phyloP scores from a whole-genome alignment of 2,888 invertebrate species.

The Horisme vitalbata region DNA sequence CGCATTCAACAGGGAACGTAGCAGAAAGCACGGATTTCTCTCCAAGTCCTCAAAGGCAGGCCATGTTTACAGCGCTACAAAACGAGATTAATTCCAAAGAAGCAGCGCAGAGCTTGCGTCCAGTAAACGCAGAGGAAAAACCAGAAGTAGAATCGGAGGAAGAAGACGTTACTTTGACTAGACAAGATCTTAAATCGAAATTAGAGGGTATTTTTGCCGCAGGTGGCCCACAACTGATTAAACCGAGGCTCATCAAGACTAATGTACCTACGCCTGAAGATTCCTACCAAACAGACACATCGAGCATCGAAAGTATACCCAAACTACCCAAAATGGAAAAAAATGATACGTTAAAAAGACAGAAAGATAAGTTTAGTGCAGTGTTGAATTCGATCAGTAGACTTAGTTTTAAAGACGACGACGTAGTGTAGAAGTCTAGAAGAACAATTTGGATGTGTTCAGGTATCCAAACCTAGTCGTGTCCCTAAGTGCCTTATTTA shows the following conservation, averaged over 20 bases:
- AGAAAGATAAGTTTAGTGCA: conserved; percentile 67
- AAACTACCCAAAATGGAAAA: conserved; percentile 68
- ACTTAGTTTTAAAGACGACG: conserved; percentile 66
- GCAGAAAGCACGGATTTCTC: conserved; percentile 49
- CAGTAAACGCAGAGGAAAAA: conserved; percentile 47
- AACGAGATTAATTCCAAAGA: conserved; percentile 62
- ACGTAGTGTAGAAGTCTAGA: conserved; percentile 49
- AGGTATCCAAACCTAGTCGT: conserved; percentile 59
- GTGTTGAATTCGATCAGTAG: conserved; percentile 73
- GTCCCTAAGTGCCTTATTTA: conserved; percentile 64
- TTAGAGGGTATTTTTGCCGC: conserved; percentile 67
- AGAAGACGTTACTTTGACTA: conserved; percentile 56
- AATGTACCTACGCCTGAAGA: conserved; percentile 70
- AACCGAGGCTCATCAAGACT: conserved; percentile 63
- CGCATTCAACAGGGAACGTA: conserved; percentile 65
- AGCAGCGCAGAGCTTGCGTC: conserved; percentile 50
- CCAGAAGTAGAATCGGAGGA: conserved; percentile 34
- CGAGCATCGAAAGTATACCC: conserved; percentile 61
- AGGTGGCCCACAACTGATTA: conserved; percentile 60
- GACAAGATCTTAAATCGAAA: conserved; percentile 68
- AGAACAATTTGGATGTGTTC: conserved; percentile 22
- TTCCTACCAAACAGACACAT: conserved; percentile 56
- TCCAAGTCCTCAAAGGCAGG: conserved; percentile 46
- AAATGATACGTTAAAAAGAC: conserved; percentile 73
- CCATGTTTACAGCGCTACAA: conserved; percentile 61